Base-by-base conservation (phyloP, 2,888 invertebrate genomes). In the Lasioglossum malachurum region DNA sequence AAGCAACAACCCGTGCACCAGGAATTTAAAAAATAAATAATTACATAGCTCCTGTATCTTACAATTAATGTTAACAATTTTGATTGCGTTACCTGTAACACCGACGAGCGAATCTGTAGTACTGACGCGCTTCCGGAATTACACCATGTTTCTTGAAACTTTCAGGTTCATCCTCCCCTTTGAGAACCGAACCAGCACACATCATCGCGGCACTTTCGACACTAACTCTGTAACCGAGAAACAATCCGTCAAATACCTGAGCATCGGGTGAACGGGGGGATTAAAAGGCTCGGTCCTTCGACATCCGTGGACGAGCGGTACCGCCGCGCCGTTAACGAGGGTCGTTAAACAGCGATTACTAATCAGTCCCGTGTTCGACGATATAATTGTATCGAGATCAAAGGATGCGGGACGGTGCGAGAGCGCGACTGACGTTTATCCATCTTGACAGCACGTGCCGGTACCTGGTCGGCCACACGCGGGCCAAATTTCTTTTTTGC, bases 381-480 rank as follows among this genome's bases (percentile, higher is more conserved):
- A 57, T 71, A 78, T 78, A 84, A 84, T 85, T 80, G 82, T 80
- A 83, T 83, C 57, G 80, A 76, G 87, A 84, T 79, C 83, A 82
- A 82, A 87, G 88, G 81, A 86, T 64, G 41, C 77, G 75, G 73
- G 81, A 73, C 79, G 79, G 74, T 72, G 82, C 79, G 67, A 60
- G 38, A 23, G 23, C 72, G 35, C 75, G 60, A 53, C 60, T 87
- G 88, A 90, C 85, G 83, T 83, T 86, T 79, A 86, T 87, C 79
- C 82, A 14, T 83, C 38, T 41, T 75, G 87, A 84, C 89, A 90
- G 87, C 89, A 86, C 87, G 92, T 86, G 87, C 78, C 78, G 80
- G 81, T 84, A 35, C 75, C 78, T 77, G 84, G 53, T 75, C 89
- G 89, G 91, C 90, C 90, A 90, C 93, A 90, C 90, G 88, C 89